phyloP scores from a whole-genome alignment of 2,113 vertebrate genomes.

The Tauraco erythrolophus region DNA sequence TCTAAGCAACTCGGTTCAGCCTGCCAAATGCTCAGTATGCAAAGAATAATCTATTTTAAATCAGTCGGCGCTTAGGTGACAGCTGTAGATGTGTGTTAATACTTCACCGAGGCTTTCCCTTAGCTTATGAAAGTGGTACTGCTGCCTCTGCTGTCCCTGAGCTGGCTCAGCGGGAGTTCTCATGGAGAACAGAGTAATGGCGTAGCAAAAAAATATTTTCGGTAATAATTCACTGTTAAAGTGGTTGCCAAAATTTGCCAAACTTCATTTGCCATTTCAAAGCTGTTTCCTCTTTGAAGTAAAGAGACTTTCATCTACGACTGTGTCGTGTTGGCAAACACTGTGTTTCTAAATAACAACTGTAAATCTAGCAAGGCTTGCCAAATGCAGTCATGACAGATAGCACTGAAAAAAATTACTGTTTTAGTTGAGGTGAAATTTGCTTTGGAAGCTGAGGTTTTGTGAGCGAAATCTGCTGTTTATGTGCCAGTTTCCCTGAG shows the following conservation, averaged over 20 bases:
- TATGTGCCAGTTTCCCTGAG: not conserved
- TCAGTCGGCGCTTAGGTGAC: not conserved
- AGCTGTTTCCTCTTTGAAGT: slow-evolving; percentile 1
- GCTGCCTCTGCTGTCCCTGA: not conserved
- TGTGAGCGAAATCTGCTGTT: not conserved
- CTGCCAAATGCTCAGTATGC: not conserved
- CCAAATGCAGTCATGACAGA: slow-evolving; percentile 6
- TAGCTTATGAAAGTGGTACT: not conserved
- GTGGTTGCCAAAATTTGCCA: not conserved
- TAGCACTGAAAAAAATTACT: not conserved
- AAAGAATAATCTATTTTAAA: not conserved
- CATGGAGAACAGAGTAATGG: not conserved
- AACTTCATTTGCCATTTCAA: slow-evolving; percentile 11
- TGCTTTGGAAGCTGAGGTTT: not conserved
- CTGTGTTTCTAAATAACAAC: slow-evolving; percentile 10
- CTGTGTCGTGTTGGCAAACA: not conserved
- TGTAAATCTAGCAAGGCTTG: slow-evolving; percentile 9
- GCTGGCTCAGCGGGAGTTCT: not conserved
- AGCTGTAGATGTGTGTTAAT: not conserved
- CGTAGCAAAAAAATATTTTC: not conserved
- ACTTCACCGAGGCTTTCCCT: not conserved
- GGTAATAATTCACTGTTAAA: not conserved
- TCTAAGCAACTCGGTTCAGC: not conserved
- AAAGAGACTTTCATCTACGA: not conserved
- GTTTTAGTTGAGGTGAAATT: not conserved